These are phyloP conservation scores for Lasioglossum lativentre DNA, from an alignment of 2,888 invertebrate genomes.

Conservation along the genomic window DNA sequence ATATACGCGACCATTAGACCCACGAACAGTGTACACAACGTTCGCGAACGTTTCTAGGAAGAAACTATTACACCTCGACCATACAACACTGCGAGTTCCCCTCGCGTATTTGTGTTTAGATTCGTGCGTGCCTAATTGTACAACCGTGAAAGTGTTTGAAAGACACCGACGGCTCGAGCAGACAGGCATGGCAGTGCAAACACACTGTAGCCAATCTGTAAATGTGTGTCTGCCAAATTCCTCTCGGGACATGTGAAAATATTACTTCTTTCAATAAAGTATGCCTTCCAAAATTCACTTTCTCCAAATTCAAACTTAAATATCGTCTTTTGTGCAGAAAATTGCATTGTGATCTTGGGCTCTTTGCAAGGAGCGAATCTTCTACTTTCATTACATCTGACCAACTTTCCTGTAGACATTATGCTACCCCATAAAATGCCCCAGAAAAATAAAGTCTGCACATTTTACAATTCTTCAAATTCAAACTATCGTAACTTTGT, in stretches of 20 bases:
- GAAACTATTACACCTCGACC: slow-evolving; percentile 41
- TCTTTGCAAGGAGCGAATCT: neutral
- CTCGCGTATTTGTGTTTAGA: slow-evolving; percentile 46
- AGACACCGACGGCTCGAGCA: slow-evolving; percentile 1
- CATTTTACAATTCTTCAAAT: neutral
- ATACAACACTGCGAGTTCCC: slow-evolving; percentile 7
- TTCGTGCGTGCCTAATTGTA: slow-evolving; percentile 35
- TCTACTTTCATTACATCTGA: neutral
- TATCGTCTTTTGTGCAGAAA: neutral
- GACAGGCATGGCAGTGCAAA: slow-evolving; percentile 16
- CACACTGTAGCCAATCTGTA: slow-evolving; percentile 33
- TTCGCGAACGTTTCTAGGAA: slow-evolving; percentile 52
- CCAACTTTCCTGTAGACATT: neutral
- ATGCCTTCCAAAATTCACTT: neutral
- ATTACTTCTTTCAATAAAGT: neutral
- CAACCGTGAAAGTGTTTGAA: slow-evolving; percentile 27
- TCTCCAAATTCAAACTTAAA: neutral
- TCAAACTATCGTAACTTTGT: neutral
- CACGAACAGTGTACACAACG: slow-evolving; percentile 17
- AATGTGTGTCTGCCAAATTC: slow-evolving; percentile 22
- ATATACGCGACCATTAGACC: slow-evolving; percentile 52
- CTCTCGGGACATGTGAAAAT: neutral
- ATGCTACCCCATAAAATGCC: neutral
- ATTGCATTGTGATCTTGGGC: neutral
- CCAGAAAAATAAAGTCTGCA: neutral